Percentiles rank a stretch among this genome's conserved stretches.
These are phyloP conservation scores for Lepus townsendii DNA, from an alignment of 2,797 vertebrate genomes.

Conservation along the genomic window DNA sequence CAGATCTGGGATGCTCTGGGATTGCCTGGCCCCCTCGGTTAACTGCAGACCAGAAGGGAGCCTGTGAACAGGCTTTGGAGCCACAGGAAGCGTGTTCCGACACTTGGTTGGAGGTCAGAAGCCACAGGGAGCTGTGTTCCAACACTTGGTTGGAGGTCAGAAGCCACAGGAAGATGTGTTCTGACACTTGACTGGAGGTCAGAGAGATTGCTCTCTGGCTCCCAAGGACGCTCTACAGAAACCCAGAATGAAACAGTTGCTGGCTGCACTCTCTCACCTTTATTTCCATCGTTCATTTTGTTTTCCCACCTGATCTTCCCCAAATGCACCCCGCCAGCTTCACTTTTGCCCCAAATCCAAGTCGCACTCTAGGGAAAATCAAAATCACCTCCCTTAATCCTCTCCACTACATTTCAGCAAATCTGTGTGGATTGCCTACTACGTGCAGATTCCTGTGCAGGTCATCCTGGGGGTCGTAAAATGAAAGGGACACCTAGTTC, in stretches of 20 bases:
- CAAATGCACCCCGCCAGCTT: background rate
- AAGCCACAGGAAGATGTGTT: background rate
- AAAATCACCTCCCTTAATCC: background rate
- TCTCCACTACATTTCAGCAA: background rate
- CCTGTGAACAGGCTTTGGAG: background rate
- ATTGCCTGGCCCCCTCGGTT: background rate
- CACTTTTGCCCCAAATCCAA: conserved; percentile 20
- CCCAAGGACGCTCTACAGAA: conserved; percentile 35
- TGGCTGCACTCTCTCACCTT: background rate
- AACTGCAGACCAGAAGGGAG: background rate
- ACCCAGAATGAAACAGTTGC: background rate
- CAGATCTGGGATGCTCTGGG: background rate
- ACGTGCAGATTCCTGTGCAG: background rate
- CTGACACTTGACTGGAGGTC: background rate
- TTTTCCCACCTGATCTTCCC: conserved; percentile 35
- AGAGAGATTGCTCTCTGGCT: conserved; percentile 27
- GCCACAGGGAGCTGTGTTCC: background rate
- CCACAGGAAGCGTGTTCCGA: background rate
- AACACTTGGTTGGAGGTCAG: background rate
- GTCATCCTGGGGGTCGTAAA: background rate
- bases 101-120: conserved; percentile 2
- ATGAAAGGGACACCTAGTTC: background rate
- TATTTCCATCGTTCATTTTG: background rate
- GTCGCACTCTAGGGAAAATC: background rate
- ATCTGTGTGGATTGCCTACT: background rate